Evolutionary conservation across 2,888 invertebrate genomes (phyloP).

Genomic region (Amphipoea lucens): DNA sequence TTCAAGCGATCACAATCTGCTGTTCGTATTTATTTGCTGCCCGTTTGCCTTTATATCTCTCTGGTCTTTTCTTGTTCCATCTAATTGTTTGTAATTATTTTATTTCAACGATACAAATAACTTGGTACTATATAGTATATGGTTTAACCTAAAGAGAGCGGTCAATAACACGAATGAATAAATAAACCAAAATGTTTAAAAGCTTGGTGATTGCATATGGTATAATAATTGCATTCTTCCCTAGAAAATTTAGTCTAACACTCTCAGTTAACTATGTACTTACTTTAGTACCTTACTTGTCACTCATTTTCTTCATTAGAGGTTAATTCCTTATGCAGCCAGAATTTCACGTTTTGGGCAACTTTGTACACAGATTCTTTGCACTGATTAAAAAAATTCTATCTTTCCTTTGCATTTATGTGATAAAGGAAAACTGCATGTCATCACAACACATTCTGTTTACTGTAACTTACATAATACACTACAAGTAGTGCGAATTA

Average conservation of each 20-base stretch:
- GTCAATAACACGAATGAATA: background rate
- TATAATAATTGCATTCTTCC: background rate
- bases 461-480: slow-evolving; percentile 72
- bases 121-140: background rate
- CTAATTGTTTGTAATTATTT: slow-evolving; percentile 21
- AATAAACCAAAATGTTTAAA: background rate
- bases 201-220: background rate
- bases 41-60: background rate
- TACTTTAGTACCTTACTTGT: background rate
- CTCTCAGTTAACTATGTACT: background rate
- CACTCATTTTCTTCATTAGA: background rate
- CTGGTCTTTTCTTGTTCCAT: background rate
- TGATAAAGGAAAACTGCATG: slow-evolving; percentile 46
- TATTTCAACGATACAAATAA: background rate
- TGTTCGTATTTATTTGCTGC: slow-evolving; percentile 4
- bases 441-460: slow-evolving; percentile 59
- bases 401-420: slow-evolving; percentile 12
- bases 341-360: background rate
- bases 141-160: background rate
- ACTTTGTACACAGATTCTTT: background rate
- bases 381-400: background rate
- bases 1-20: slow-evolving; percentile 18
- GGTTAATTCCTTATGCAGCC: background rate
- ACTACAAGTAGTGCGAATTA: slow-evolving; percentile 68
- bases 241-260: background rate